These are phyloP conservation scores for Gortyna flavago DNA, from an alignment of 2,888 invertebrate genomes.

Conservation along the genomic window DNA sequence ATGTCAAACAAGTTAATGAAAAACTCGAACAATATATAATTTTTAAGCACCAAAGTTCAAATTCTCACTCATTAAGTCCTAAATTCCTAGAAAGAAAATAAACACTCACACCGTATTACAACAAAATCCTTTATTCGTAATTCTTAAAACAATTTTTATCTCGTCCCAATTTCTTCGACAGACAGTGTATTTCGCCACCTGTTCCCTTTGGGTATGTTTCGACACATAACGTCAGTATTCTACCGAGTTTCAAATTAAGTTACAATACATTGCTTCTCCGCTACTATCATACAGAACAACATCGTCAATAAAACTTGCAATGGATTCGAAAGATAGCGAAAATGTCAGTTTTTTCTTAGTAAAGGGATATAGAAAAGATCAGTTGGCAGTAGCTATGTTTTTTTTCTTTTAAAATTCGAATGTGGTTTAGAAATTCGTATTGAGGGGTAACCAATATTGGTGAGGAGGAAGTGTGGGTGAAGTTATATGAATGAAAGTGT, in stretches of 20 bases:
- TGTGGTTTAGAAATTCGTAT: slow-evolving; percentile 53
- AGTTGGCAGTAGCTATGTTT: slow-evolving; percentile 19
- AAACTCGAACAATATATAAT: background rate
- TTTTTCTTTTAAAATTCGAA: slow-evolving; percentile 53
- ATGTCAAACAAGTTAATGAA: background rate
- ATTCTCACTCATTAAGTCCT: background rate
- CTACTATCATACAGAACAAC: background rate
- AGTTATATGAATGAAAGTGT: slow-evolving; percentile 22
- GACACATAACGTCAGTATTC: slow-evolving; percentile 47
- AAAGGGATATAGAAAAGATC: slow-evolving; percentile 24
- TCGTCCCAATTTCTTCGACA: slow-evolving; percentile 30
- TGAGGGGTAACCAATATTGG: slow-evolving; percentile 31
- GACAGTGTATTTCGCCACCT: slow-evolving; percentile 66
- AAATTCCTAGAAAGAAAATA: background rate
- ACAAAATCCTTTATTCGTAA: background rate
- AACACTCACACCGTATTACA: background rate
- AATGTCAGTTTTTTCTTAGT: background rate
- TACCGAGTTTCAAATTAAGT: slow-evolving; percentile 24
- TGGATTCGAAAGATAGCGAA: background rate
- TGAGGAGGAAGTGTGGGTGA: slow-evolving; percentile 17
- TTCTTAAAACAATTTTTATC: slow-evolving; percentile 1
- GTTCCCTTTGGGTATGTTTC: slow-evolving; percentile 63
- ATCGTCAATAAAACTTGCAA: background rate
- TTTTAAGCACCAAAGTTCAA: background rate
- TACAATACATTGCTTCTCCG: slow-evolving; percentile 41